phyloP scores from a whole-genome alignment of 2,113 vertebrate species.

The Labeo rohita region DNA sequence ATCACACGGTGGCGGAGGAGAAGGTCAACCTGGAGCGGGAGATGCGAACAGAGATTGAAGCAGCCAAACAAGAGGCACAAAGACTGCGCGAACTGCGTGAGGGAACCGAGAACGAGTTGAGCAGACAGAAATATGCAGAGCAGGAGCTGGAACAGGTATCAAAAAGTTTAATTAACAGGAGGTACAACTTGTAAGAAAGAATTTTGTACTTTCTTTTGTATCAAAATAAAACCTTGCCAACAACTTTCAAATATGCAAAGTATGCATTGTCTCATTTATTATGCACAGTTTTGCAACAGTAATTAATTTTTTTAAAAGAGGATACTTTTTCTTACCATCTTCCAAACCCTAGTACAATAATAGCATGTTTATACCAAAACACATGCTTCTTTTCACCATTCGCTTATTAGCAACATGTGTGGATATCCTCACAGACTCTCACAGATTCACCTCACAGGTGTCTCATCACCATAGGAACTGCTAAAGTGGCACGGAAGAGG shows the following conservation, averaged over 20 bases:
- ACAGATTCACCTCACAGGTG: background rate
- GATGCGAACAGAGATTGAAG: slow-evolving; percentile 86
- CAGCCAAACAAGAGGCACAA: slow-evolving; percentile 89
- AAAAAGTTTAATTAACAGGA: background rate
- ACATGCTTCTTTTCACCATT: background rate
- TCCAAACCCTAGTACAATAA: background rate
- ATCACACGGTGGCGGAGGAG: slow-evolving; percentile 88
- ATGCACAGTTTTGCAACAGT: background rate
- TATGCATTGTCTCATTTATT: background rate
- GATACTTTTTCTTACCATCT: background rate
- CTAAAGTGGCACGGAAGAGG: background rate
- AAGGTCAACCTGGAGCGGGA: slow-evolving; percentile 92
- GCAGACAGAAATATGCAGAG: slow-evolving; percentile 90
- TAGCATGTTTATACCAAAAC: background rate
- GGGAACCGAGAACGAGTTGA: slow-evolving; percentile 88
- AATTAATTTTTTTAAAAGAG: no score
- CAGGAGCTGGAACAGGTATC: slow-evolving; percentile 93
- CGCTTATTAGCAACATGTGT: background rate
- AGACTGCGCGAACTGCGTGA: slow-evolving; percentile 85
- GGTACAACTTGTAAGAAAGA: background rate
- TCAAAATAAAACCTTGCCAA: background rate
- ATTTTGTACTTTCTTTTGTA: background rate
- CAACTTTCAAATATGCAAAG: background rate
- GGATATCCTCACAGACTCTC: background rate
- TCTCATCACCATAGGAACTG: background rate